phyloP scores from a whole-genome alignment of 2,797 vertebrate species.

The Psittacula derbiana region DNA sequence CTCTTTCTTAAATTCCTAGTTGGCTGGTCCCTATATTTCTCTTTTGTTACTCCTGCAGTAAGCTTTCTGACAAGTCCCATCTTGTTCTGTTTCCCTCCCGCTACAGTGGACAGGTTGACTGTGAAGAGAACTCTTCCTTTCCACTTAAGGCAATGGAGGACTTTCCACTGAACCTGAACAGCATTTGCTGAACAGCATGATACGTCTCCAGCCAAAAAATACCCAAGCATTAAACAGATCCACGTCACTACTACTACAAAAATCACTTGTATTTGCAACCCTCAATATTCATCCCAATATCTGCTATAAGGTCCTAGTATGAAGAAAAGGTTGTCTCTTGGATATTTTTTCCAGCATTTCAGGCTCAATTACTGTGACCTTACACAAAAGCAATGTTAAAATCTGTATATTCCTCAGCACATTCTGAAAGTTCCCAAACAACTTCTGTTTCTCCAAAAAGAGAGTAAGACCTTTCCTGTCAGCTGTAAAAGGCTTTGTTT shows the following conservation, averaged over 20 bases:
- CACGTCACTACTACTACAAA: background rate
- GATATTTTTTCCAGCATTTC: background rate
- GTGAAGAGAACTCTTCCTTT: background rate
- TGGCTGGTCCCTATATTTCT: background rate
- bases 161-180: background rate
- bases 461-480: background rate
- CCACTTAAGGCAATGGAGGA: background rate
- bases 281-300: background rate
- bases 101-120: background rate
- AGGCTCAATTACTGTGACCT: background rate
- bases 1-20: slow-evolving; percentile 11
- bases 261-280: background rate
- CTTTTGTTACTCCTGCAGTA: background rate
- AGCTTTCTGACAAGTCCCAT: background rate
- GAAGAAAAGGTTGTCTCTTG: background rate
- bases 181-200: background rate
- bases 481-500: background rate
- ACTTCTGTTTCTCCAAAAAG: background rate
- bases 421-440: background rate
- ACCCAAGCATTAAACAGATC: background rate
- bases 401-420: background rate
- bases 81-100: background rate
- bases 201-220: background rate
- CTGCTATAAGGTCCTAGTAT: background rate
- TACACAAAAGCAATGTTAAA: background rate